A percentile compares a stretch with the other conserved stretches of the same genome.
Conservation (phyloP, 2,113 vertebrate species). For the Osmerus mordax region DNA sequence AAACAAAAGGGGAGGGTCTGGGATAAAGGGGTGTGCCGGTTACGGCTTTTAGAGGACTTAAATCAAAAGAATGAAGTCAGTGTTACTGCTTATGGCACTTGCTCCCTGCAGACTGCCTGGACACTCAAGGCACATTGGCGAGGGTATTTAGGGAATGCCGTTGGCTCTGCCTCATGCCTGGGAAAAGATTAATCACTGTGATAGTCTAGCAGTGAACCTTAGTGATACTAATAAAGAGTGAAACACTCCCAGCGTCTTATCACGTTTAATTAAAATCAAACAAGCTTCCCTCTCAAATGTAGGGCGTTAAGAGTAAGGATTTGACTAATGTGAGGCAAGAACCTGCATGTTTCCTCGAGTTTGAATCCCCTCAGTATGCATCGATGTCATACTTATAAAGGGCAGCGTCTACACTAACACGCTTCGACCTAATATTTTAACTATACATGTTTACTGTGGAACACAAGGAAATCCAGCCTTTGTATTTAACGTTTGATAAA, state of each 20-base stretch:
- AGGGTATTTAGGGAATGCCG: constrained; percentile 8
- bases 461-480: neutral
- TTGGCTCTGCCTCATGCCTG: neutral
- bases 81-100: constrained; percentile 81
- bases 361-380: too few species aligned
- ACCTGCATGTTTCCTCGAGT: neutral
- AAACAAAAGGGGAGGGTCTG: constrained; percentile 3
- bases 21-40: neutral
- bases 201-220: constrained; percentile 8
- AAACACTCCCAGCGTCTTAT: constrained; percentile 7
- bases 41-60: constrained; percentile 14
- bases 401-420: too few species aligned
- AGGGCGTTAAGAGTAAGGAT: constrained; percentile 6
- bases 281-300: neutral
- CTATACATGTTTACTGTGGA: too few species aligned
- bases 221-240: constrained; percentile 16
- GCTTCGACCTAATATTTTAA: too few species aligned
- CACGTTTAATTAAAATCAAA: constrained; percentile 25
- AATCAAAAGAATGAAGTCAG: constrained; percentile 67
- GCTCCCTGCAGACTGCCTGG: neutral
- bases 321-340: constrained; percentile 11
- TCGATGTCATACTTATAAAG: too few species aligned
- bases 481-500: neutral
- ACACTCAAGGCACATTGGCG: neutral
- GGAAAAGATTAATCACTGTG: constrained; percentile 13